Conservation (phyloP, 2,113 vertebrate species). For the Indri indri region DNA sequence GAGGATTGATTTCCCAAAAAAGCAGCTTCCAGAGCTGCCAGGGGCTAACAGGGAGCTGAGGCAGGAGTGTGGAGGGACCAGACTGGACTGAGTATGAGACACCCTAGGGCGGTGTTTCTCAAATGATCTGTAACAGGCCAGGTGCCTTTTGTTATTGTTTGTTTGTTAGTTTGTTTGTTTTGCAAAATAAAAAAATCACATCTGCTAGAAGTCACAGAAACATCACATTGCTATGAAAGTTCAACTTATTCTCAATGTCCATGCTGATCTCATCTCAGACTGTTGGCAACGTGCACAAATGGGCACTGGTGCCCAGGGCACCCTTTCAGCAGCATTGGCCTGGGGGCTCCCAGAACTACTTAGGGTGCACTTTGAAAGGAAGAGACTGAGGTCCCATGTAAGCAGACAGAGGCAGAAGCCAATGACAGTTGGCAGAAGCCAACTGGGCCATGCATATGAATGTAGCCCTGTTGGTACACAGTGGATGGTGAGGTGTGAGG, state of each 20-base stretch:
- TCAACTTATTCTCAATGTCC: neutral
- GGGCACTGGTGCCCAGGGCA: neutral
- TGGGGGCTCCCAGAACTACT: neutral
- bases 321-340: no score
- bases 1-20: neutral
- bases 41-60: neutral
- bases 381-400: neutral
- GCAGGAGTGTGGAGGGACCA: no score
- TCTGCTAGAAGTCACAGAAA: neutral
- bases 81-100: neutral
- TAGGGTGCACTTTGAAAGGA: neutral
- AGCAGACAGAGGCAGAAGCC: neutral
- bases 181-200: neutral
- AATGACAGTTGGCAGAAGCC: neutral
- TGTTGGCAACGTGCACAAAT: neutral
- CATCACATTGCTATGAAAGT: neutral
- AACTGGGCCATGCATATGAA: no score
- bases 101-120: neutral
- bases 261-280: neutral
- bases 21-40: neutral
- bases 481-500: neutral
- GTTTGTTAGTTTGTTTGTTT: neutral
- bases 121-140: neutral
- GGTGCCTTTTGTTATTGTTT: neutral
- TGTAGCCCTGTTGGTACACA: neutral